Percentiles rank a stretch among this genome's conserved stretches.
Conservation (phyloP, 2,888 invertebrate species). For the Tetragonula carbonaria region DNA sequence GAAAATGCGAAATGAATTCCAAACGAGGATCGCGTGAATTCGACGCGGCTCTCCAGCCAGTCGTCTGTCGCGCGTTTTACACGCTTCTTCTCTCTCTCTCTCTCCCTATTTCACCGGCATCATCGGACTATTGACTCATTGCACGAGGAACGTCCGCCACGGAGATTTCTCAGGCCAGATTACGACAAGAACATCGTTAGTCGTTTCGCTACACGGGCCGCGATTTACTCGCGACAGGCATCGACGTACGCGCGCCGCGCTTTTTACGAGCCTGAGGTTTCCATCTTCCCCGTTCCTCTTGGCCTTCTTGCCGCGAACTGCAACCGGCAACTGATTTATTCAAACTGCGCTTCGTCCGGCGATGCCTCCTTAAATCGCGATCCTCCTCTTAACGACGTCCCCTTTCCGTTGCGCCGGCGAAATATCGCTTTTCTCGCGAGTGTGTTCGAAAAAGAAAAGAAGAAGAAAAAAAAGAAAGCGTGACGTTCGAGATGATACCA, state of each 20-base stretch:
- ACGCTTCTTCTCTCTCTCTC: not conserved
- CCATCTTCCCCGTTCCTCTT: conserved; percentile 12
- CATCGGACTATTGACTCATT: conserved; percentile 60
- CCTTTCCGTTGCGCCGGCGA: not conserved
- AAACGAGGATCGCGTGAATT: conserved; percentile 35
- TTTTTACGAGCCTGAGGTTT: conserved; percentile 28
- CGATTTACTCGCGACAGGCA: conserved; percentile 45
- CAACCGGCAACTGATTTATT: conserved; percentile 33
- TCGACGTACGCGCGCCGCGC: conserved; percentile 16
- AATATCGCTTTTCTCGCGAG: not conserved
- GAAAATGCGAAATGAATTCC: conserved; percentile 25
- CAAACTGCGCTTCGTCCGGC: conserved; percentile 5
- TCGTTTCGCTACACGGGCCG: conserved; percentile 45
- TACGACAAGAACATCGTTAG: conserved; percentile 50
- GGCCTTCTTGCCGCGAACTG: conserved; percentile 26
- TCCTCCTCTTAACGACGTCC: conserved; percentile 7
- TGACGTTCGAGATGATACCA: too few species aligned
- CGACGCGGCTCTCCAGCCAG: conserved; percentile 19
- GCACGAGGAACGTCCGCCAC: conserved; percentile 41
- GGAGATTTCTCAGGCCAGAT: conserved; percentile 59
- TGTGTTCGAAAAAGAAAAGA: not conserved
- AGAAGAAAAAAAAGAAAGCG: not conserved
- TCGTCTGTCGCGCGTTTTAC: not conserved
- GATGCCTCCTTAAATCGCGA: conserved; percentile 23
- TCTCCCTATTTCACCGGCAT: conserved; percentile 30